A percentile compares a stretch with the other conserved stretches of the same genome.
phyloP scores from a whole-genome alignment of 2,888 invertebrate genomes.

The Dioctria linearis region DNA sequence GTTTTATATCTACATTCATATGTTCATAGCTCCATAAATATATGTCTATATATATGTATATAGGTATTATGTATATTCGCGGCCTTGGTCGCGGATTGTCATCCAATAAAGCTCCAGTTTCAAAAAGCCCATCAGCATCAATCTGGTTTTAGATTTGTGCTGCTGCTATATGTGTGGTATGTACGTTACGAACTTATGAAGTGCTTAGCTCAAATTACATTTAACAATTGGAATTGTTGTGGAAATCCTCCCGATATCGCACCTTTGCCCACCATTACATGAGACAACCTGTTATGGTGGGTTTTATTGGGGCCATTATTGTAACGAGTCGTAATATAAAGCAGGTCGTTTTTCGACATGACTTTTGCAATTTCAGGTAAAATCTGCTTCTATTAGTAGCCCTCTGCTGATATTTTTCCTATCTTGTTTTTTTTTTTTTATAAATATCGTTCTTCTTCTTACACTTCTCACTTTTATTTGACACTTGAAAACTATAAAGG shows the following conservation, averaged over 20 bases:
- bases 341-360: constrained; percentile 51
- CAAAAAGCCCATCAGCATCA: constrained; percentile 42
- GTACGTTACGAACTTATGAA: constrained; percentile 38
- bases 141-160: constrained; percentile 32
- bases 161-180: not conserved
- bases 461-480: not conserved
- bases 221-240: constrained; percentile 48
- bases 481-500: constrained; percentile 21
- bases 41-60: too few species aligned
- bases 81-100: not conserved
- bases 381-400: not conserved
- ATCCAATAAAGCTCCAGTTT: constrained; percentile 3
- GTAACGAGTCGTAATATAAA: constrained; percentile 57
- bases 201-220: constrained; percentile 44
- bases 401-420: constrained; percentile 19
- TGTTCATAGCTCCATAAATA: too few species aligned
- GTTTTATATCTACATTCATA: too few species aligned
- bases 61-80: constrained; percentile 14
- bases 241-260: constrained; percentile 27
- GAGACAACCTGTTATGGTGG: constrained; percentile 54
- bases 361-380: constrained; percentile 17
- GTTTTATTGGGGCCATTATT: constrained; percentile 55
- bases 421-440: constrained; percentile 11
- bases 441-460: not conserved
- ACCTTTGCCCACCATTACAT: constrained; percentile 23